These are phyloP conservation scores for Oriolus oriolus DNA, from an alignment of 2,113 vertebrate genomes.

Conservation along the genomic window DNA sequence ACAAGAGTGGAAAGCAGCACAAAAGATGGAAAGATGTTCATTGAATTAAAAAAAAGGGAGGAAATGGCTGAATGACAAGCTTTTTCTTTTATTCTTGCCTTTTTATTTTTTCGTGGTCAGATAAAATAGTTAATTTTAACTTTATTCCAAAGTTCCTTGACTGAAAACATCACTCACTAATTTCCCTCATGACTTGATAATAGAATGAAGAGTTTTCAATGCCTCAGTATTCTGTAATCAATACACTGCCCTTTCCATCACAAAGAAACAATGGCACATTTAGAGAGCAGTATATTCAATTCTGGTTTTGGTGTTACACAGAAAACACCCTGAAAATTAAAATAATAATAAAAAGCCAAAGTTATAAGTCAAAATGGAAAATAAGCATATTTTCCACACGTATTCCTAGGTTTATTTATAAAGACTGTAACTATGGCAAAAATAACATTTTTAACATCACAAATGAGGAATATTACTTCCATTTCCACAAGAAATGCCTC, in stretches of 20 bases:
- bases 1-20: background rate
- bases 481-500: constrained; percentile 74
- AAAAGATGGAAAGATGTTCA: background rate
- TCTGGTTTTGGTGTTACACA: constrained; percentile 2
- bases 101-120: background rate
- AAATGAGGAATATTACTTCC: constrained; percentile 67
- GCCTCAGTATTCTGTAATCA: background rate
- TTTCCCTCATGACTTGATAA: background rate
- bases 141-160: background rate
- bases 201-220: background rate
- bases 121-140: background rate
- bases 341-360: constrained; percentile 21
- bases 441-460: constrained; percentile 67
- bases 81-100: background rate
- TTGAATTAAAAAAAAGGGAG: background rate
- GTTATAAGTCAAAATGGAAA: constrained; percentile 56
- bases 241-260: background rate
- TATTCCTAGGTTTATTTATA: constrained; percentile 54
- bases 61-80: background rate
- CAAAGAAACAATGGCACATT: background rate
- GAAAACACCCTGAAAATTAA: background rate
- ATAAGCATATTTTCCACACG: constrained; percentile 24
- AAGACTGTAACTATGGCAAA: constrained; percentile 59
- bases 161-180: background rate
- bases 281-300: background rate